Percentiles rank a stretch among this genome's conserved stretches.
Evolutionary conservation across 2,113 vertebrate genomes (phyloP).

Genomic region (Electrona antarctica): DNA sequence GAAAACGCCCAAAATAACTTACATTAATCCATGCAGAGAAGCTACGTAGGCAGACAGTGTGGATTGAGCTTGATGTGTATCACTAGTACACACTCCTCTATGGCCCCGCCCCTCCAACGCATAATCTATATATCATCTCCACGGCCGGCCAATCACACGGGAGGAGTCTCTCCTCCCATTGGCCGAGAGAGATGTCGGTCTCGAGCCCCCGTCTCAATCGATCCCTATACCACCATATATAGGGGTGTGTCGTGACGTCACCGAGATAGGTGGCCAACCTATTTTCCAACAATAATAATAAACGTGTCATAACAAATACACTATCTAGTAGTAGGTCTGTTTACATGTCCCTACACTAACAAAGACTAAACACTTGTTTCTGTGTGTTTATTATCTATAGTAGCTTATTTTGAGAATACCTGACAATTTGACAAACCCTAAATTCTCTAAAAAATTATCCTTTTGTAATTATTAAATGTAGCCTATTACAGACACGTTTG

Average conservation of each 20-base stretch:
- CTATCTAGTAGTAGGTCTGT: constrained; percentile 8
- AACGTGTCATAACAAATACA: too few species aligned
- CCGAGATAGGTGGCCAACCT: constrained; percentile 51
- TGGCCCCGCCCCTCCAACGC: constrained; percentile 69
- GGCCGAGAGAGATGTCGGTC: constrained; percentile 58
- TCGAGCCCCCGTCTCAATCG: constrained; percentile 41
- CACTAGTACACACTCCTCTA: constrained; percentile 68
- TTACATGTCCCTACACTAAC: too few species aligned
- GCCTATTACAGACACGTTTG: too few species aligned
- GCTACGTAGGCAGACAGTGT: constrained; percentile 49
- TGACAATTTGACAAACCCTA: too few species aligned
- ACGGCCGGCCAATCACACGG: constrained; percentile 66
- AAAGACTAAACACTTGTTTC: too few species aligned
- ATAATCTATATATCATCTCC: constrained; percentile 69
- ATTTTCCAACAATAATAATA: too few species aligned
- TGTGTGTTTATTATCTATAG: too few species aligned
- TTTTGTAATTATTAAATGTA: too few species aligned
- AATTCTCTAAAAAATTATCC: too few species aligned
- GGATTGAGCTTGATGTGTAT: constrained; percentile 66
- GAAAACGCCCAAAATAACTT: constrained; percentile 56
- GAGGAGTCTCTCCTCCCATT: constrained; percentile 51
- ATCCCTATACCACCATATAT: constrained; percentile 57
- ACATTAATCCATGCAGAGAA: constrained; percentile 68
- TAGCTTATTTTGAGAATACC: too few species aligned
- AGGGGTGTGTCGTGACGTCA: constrained; percentile 84